A percentile compares a stretch with the other conserved stretches of the same genome.
Evolutionary conservation across 1,140 invertebrate species (phyloP).

Genomic region (Belonocnema kinseyi): DNA sequence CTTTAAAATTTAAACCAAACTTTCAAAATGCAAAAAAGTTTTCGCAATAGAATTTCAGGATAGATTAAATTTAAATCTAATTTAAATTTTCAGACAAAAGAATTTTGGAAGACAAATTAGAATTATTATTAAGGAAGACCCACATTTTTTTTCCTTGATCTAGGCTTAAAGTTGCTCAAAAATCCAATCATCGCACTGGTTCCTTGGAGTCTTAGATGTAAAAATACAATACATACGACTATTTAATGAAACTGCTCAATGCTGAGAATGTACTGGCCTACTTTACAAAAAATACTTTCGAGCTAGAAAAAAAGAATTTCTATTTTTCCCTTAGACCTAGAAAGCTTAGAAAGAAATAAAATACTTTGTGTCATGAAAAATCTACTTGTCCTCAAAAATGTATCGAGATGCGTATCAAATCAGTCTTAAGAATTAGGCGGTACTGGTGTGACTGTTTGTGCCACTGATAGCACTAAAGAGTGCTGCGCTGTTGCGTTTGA

Average conservation of each 20-base stretch:
- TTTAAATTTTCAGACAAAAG: background rate
- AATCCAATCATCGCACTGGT: background rate
- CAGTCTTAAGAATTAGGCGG: slow-evolving; percentile 73
- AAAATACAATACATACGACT: slow-evolving; percentile 6
- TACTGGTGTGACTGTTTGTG: slow-evolving; percentile 80
- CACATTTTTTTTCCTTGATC: slow-evolving; percentile 8
- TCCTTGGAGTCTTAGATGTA: background rate
- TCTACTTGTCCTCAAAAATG: background rate
- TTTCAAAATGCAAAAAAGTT: no score
- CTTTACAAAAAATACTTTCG: slow-evolving; percentile 12
- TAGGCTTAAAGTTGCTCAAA: background rate
- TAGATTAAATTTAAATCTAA: background rate
- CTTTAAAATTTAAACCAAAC: no score
- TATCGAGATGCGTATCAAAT: slow-evolving; percentile 29
- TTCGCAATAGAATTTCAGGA: no score
- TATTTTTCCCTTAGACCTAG: background rate
- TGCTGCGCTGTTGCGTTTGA: slow-evolving; percentile 81
- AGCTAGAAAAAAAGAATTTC: slow-evolving; percentile 10
- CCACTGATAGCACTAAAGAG: slow-evolving; percentile 83
- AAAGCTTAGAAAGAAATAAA: background rate
- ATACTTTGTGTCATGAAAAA: slow-evolving; percentile 8
- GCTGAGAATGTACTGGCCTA: slow-evolving; percentile 9
- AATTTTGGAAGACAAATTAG: slow-evolving; percentile 13
- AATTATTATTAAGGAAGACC: background rate
- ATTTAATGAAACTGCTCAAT: background rate